A percentile compares a stretch with the other conserved stretches of the same genome.
Evolutionary conservation across 2,113 vertebrate species (phyloP).

Genomic region (Myrmophylax atrothorax): DNA sequence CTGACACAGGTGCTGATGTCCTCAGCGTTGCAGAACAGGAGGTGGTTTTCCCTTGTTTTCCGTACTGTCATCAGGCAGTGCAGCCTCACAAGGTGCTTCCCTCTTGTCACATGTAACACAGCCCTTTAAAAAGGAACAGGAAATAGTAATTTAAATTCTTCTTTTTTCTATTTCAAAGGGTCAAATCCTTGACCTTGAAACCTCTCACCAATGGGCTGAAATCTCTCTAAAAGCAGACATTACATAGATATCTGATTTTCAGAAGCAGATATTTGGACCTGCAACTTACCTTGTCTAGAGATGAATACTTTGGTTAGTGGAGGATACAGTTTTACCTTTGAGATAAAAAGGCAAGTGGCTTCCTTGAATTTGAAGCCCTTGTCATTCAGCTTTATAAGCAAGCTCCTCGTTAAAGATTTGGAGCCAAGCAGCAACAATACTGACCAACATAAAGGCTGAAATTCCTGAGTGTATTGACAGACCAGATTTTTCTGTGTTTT

Average conservation of each 20-base stretch:
- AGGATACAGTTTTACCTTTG: not conserved
- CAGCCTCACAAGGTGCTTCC: not conserved
- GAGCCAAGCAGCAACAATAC: not conserved
- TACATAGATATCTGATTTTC: not conserved
- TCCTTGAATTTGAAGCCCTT: not conserved
- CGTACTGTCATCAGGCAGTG: not conserved
- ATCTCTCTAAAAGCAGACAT: not conserved
- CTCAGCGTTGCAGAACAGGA: not conserved
- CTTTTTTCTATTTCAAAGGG: not conserved
- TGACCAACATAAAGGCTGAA: not conserved
- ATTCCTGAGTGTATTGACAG: rapidly evolving
- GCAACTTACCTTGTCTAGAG: not conserved
- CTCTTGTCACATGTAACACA: constrained; percentile 3
- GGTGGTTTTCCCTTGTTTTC: not conserved
- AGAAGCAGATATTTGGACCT: not conserved
- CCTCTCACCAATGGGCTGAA: not conserved
- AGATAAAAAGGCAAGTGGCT: not conserved
- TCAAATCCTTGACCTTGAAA: not conserved
- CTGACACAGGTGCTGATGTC: not conserved
- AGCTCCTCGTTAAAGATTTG: not conserved
- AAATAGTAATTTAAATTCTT: not conserved
- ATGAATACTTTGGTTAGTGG: not conserved
- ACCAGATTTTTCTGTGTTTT: not conserved
- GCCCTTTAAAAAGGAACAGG: constrained; percentile 55
- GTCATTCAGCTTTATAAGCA: not conserved